Percentiles rank a stretch among this genome's conserved stretches.
Evolutionary conservation across 2,888 invertebrate genomes (phyloP).

Genomic region (Phania funesta): DNA sequence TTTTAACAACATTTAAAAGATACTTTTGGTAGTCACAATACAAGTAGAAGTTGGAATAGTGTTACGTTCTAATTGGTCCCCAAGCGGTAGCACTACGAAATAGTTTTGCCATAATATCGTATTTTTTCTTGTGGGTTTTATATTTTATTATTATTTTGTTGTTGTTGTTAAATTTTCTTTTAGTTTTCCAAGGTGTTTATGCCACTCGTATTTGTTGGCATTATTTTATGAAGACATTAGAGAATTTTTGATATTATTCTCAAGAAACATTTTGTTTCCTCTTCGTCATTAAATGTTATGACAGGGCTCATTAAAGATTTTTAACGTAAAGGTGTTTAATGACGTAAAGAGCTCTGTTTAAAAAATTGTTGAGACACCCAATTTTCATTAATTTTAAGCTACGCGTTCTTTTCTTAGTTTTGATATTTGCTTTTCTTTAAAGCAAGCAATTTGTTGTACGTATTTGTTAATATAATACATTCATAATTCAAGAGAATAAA

Average conservation of each 20-base stretch:
- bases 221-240: no score
- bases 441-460: not conserved
- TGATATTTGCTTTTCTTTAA: not conserved
- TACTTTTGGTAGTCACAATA: conserved; percentile 44
- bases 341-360: no score
- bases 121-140: not conserved
- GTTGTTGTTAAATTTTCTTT: not conserved
- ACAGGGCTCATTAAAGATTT: no score
- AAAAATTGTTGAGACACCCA: no score
- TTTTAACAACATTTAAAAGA: conserved; percentile 52
- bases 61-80: conserved; percentile 33
- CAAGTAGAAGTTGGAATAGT: conserved; percentile 14
- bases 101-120: conserved; percentile 45
- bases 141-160: not conserved
- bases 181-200: not conserved
- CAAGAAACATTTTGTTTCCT: no score
- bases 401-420: not conserved
- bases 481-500: not conserved
- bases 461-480: not conserved
- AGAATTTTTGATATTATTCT: no score
- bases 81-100: conserved; percentile 32
- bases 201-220: not conserved
- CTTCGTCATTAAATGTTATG: no score
- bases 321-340: no score
- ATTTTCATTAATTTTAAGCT: no score